Evolutionary conservation across 2,888 invertebrate genomes (phyloP), one percentile per base, ranked within the genome.

Genomic region (Alentia gelatinosa): DNA sequence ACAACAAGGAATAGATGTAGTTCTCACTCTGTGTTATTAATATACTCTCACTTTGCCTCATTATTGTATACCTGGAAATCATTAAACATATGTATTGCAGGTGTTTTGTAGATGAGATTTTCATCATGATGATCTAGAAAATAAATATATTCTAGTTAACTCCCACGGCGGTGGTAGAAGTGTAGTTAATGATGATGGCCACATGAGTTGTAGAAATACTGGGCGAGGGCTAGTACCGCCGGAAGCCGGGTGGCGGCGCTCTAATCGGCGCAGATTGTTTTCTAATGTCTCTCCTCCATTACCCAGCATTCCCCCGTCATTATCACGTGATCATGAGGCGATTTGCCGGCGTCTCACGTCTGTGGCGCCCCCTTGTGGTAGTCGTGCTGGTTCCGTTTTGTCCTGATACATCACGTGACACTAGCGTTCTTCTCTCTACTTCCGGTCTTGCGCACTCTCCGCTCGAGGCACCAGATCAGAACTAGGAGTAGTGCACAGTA

Each of bases 201-300:
- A n/a, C n/a, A n/a, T n/a, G n/a, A n/a, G n/a, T n/a, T n/a, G n/a
- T n/a, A n/a, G n/a, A n/a, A n/a, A n/a, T n/a, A n/a, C n/a, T n/a
- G n/a, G n/a, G n/a, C n/a, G n/a, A n/a, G n/a, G n/a, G n/a, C n/a
- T n/a, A n/a, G n/a, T n/a, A n/a, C n/a, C n/a, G n/a, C n/a, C 47
- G 47, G 47, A 7, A 47, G 9, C 9, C 9, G 9, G 47, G 47
- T 12, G 9, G 47, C 19, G 47, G 7, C 47, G 47, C 47, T 19
- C 47, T 63, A 63, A 63, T 63, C 63, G n/a, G 23, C 63, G 63
- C 12, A 63, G 63, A 63, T 63, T 63, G 63, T 63, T 63, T 63
- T 63, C 63, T 63, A 63, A 63, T 63, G 63, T n/a, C n/a, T n/a
- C 63, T 63, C 63, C 63, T 63, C 63, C 63, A n/a, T 63, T 63